Evolutionary conservation across 2,797 vertebrate genomes (phyloP), one percentile per base, ranked within the genome.

Genomic region (Bradypodion ventrale): DNA sequence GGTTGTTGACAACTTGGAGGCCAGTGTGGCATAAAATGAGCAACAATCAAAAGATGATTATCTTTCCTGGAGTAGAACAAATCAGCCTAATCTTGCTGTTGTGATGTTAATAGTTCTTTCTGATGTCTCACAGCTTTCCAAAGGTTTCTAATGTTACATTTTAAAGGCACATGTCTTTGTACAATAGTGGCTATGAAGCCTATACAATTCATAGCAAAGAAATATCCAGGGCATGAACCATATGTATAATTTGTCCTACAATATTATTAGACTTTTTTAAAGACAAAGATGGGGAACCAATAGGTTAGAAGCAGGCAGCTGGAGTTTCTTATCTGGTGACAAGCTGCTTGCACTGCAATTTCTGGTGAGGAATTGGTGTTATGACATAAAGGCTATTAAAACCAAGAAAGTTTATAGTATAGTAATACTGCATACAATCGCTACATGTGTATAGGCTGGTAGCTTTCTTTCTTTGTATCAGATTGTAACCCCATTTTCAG

Each of bases 21-120:
- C 83, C 89, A 59, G 56, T 75, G 79, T 87, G 87, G 85, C 87
- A 88, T 76, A 86, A 49, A 86, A 82, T 82, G 77, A 90, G 73
- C 83, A 87, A 92, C 76, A 91, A 92, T 69, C 63, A 81, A 82
- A 90, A 82, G 52, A 79, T 87, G 90, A 87, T 90, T 89, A 37
- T 87, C 88, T 86, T 86, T 89, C 87, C 92, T 85, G 60, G 84
- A 83, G 83, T 90, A 65, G 84, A 92, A 89, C 92, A 87, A 90
- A 88, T 92, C 83, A 90, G 7, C 76, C 72, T 52, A 88, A 87
- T 85, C 56, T 78, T 56, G 87, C 75, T 87, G 46, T 59, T 32
- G 32, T 87, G 84, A 82, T 85, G 88, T 86, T 52, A 52, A 15
- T 87, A 35, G 85, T 90, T 90, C 87, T 80, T 88, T 90, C 87